Percentiles rank a stretch among this genome's conserved stretches.
Conservation (phyloP, 2,888 invertebrate species). For the Meiosimyza platycephala region DNA sequence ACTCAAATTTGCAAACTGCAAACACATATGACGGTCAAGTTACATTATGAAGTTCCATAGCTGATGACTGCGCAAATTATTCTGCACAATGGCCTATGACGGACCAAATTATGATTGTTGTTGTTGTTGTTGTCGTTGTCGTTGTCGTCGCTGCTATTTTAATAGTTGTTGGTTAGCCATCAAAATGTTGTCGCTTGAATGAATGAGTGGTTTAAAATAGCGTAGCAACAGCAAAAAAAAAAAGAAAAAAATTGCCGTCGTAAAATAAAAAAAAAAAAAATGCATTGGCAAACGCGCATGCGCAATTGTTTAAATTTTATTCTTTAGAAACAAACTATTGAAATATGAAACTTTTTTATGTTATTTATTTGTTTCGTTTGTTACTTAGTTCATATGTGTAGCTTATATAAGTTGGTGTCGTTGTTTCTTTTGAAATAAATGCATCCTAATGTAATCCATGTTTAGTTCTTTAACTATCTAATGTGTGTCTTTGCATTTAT, state of each 20-base stretch:
- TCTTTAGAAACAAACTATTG: no score
- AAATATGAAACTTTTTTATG: not conserved
- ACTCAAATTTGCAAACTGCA: no score
- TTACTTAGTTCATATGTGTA: conserved; percentile 8
- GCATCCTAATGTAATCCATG: not conserved
- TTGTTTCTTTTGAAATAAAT: conserved; percentile 26
- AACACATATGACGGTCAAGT: no score
- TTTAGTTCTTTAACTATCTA: no score
- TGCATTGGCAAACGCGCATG: conserved; percentile 10
- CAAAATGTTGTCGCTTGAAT: conserved; percentile 24
- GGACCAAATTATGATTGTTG: conserved; percentile 44
- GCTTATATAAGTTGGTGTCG: no score
- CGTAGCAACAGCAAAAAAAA: not conserved
- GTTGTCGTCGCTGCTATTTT: conserved; percentile 13
- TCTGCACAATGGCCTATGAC: conserved; percentile 54
- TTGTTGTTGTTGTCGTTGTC: not conserved
- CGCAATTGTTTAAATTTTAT: not conserved
- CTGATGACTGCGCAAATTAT: conserved; percentile 42
- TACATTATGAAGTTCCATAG: not conserved
- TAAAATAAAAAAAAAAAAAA: not conserved
- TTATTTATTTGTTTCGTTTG: conserved; percentile 4
- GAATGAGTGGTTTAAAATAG: conserved; percentile 6
- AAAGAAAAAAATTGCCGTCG: not conserved
- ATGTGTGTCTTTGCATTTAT: conserved; percentile 15
- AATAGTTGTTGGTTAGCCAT: conserved; percentile 18